Percentiles rank a stretch among this genome's conserved stretches.
These are phyloP conservation scores for Syrmaticus mikado DNA, from an alignment of 2,113 vertebrate species.

Conservation along the genomic window DNA sequence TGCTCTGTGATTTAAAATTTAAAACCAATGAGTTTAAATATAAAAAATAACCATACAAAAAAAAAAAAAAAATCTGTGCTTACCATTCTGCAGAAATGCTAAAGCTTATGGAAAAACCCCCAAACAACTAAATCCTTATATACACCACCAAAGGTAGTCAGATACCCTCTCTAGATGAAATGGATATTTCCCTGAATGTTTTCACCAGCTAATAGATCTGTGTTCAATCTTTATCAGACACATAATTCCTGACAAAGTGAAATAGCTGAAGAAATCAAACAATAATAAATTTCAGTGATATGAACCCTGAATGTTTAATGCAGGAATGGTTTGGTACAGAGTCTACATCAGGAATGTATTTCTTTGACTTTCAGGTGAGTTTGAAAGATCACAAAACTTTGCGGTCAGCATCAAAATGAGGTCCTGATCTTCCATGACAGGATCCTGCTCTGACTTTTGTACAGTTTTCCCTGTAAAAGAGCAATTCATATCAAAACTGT, in stretches of 20 bases:
- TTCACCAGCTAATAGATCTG: neutral
- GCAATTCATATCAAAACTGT: neutral
- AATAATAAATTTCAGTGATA: neutral
- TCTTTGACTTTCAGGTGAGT: neutral
- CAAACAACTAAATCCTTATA: neutral
- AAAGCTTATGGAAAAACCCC: neutral
- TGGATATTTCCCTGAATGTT: neutral
- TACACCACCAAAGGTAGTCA: neutral
- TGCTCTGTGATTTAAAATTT: neutral
- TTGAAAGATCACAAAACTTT: neutral
- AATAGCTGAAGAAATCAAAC: neutral
- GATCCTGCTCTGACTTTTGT: neutral
- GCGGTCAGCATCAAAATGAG: neutral
- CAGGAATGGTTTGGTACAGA: neutral
- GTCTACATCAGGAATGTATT: neutral
- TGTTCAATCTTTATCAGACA: neutral
- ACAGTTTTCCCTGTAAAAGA: neutral
- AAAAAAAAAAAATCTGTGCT: neutral
- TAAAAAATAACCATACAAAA: neutral
- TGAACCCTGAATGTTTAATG: neutral
- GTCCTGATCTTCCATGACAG: neutral
- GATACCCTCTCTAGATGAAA: neutral
- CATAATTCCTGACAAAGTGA: neutral
- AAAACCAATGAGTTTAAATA: neutral
- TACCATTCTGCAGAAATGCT: neutral